Evolutionary conservation across 2,888 invertebrate genomes (phyloP).

Genomic region (Ochropleura plecta): DNA sequence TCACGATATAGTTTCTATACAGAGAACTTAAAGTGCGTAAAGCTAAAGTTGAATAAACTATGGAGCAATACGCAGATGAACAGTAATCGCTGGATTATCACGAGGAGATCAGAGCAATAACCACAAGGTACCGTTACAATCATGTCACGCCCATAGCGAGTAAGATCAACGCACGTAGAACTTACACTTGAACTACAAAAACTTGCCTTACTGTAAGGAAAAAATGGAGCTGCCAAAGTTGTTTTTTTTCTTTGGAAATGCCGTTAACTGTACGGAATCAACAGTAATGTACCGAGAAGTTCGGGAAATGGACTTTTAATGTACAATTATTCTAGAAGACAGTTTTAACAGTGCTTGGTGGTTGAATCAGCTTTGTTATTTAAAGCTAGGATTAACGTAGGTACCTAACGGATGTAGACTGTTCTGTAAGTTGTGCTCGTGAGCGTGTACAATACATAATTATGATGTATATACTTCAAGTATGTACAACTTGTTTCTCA

Average conservation of each 20-base stretch:
- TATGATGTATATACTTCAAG: background rate
- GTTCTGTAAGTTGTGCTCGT: background rate
- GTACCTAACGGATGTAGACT: conserved; percentile 17
- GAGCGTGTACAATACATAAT: background rate
- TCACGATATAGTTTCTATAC: background rate
- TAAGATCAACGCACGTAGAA: conserved; percentile 24
- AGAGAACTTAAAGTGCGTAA: background rate
- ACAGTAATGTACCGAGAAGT: conserved; percentile 48
- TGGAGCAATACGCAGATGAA: conserved; percentile 59
- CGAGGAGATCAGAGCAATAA: conserved; percentile 67
- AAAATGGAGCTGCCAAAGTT: background rate
- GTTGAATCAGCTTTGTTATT: conserved; percentile 24
- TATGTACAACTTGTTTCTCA: conserved; percentile 14
- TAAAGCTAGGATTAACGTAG: conserved; percentile 20
- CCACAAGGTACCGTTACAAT: conserved; percentile 68
- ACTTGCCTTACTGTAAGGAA: background rate
- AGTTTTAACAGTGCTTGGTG: conserved; percentile 19
- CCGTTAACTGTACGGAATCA: conserved; percentile 25
- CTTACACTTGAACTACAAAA: conserved; percentile 15
- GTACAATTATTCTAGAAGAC: conserved; percentile 13
- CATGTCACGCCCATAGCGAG: conserved; percentile 58
- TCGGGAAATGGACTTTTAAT: conserved; percentile 33
- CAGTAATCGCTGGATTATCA: conserved; percentile 67
- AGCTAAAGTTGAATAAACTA: conserved; percentile 64
- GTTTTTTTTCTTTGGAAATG: background rate